These are phyloP conservation scores for Ctenodactylus gundi DNA, from an alignment of 2,113 vertebrate species.

Conservation along the genomic window DNA sequence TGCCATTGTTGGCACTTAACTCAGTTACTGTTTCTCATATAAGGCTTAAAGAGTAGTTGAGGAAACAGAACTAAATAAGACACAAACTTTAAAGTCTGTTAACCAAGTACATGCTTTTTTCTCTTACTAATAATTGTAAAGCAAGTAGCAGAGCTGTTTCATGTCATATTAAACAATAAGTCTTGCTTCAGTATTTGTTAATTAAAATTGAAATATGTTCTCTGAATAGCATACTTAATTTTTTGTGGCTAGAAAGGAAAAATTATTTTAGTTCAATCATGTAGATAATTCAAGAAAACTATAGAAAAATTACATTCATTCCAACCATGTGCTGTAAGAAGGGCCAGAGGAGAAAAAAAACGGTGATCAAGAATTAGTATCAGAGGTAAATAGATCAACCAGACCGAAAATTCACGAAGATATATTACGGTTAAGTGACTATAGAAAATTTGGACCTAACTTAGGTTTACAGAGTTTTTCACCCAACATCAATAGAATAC, in stretches of 20 bases:
- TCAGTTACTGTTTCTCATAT: background rate
- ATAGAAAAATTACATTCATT: background rate
- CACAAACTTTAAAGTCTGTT: background rate
- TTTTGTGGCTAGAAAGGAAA: background rate
- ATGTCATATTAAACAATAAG: background rate
- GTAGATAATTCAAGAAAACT: background rate
- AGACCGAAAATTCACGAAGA: no score
- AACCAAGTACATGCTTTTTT: background rate
- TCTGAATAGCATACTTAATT: background rate
- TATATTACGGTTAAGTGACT: no score
- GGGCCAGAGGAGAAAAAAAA: background rate
- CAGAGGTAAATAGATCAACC: no score
- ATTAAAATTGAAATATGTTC: background rate
- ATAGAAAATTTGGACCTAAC: no score
- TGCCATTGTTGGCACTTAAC: background rate
- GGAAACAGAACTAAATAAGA: background rate
- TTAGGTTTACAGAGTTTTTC: no score
- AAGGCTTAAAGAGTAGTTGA: background rate
- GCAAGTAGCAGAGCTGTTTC: background rate
- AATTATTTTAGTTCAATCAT: background rate
- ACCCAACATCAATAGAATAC: no score
- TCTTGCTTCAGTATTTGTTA: background rate
- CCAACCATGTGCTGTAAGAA: background rate
- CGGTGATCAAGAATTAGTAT: background rate
- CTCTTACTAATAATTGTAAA: background rate